These are phyloP conservation scores for Enteromius trimaculatus DNA, from an alignment of 2,797 vertebrate species.

Conservation along the genomic window DNA sequence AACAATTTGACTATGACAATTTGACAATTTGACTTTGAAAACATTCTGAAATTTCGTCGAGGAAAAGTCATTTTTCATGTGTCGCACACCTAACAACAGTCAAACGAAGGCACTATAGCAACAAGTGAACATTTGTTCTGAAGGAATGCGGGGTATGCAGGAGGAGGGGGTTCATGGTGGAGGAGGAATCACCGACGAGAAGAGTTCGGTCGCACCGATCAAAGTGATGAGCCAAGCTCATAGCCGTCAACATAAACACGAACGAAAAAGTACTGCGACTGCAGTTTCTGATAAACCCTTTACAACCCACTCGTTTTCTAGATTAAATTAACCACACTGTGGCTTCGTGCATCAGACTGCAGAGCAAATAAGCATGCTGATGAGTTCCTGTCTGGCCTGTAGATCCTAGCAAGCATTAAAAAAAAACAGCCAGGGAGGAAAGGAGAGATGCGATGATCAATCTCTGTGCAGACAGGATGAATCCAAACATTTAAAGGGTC, in stretches of 20 bases:
- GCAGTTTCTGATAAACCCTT: conserved; percentile 23
- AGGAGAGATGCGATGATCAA: conserved; percentile 14
- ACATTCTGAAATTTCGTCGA: neutral
- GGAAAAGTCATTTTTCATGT: conserved; percentile 34
- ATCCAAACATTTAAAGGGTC: conserved; percentile 37
- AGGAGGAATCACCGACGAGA: conserved; percentile 24
- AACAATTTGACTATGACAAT: conserved; percentile 24
- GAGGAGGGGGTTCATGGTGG: conserved; percentile 69
- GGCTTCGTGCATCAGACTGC: neutral
- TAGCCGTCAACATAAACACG: neutral
- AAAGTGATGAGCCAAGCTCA: conserved; percentile 66
- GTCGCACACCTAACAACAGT: conserved; percentile 75
- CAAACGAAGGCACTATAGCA: conserved; percentile 84
- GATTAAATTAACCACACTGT: neutral
- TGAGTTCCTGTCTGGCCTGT: neutral
- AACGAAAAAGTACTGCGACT: neutral
- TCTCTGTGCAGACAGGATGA: conserved; percentile 20
- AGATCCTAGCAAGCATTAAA: neutral
- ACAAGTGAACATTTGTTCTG: conserved; percentile 93
- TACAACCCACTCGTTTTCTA: neutral
- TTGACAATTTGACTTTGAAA: no score
- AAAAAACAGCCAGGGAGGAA: neutral
- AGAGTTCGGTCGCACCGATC: conserved; percentile 67
- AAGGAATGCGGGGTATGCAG: conserved; percentile 88
- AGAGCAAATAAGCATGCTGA: neutral